Base-by-base conservation (phyloP, 2,113 vertebrate species). In the Spermophilus dauricus region DNA sequence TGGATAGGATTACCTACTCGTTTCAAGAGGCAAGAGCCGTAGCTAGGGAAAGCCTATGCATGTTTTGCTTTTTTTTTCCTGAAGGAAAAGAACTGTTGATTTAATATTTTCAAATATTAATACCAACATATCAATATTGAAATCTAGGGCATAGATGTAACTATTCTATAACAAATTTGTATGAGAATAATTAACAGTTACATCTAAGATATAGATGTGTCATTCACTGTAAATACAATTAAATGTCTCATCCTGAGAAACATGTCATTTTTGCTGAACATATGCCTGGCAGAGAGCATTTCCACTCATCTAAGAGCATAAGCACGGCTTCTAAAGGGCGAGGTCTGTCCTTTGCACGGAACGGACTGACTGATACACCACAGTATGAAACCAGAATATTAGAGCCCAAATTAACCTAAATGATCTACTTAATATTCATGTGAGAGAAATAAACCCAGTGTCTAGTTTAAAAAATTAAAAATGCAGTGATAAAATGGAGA, bases 41-140 rank as follows among this genome's bases (percentile, higher is more conserved):
- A 86, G 96, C 3, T 32, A 93, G 91, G 96, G 83, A 89, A 58
- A 90, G 56, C 10, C 1, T 18, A 53, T 16, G 22, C 42, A 48
- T 51, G 24, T 73, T 94, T 98, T 98, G 7, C 20, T 58, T 58
- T 20, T 56, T 20, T 56, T 58, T 53, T 53, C 3, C 96, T 94
- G 91, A 65, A 67, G 78, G 67, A 39, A 94, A 95, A n/a, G 8
- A 56, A 81, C 42, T 70, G 13, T 82, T 8, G 0, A 67, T 72
- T 76, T 93, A 89, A 76, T 94, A 80, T 96, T 98, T 98, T 96
- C 92, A 78, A 97, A 86, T 61, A 73, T 86, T 53, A 61, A 77
- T 65, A 11, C 94, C 42, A 97, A 34, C 48, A 67, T 93, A 24
- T 16, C 39, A 76, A 77, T 45, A 17, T 45, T 63, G 24, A 1